Conservation (phyloP, 2,888 invertebrate species). For the Uloborus plumipes region DNA sequence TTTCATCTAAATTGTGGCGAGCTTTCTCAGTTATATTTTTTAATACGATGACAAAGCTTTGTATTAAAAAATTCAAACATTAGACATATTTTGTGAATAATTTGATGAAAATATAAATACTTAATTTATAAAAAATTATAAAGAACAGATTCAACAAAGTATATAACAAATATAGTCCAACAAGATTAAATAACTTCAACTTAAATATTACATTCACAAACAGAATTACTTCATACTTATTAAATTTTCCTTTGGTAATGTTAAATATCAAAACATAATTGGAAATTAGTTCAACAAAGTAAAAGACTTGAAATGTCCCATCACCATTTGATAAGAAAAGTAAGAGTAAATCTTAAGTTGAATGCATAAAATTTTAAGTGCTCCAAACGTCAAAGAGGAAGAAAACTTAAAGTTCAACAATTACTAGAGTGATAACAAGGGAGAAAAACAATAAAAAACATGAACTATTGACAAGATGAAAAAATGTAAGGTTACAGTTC, state of each 20-base stretch:
- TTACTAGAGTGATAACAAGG: slow-evolving; percentile 33
- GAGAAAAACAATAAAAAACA: slow-evolving; percentile 22
- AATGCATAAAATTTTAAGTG: slow-evolving; percentile 43
- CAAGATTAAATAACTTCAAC: slow-evolving; percentile 59
- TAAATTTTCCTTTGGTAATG: slow-evolving; percentile 42
- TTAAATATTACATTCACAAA: slow-evolving; percentile 34
- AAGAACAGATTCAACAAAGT: slow-evolving; percentile 54
- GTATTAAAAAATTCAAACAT: slow-evolving; percentile 30
- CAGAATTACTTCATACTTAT: no score
- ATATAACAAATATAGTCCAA: slow-evolving; percentile 61
- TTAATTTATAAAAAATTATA: slow-evolving; percentile 61
- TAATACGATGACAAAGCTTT: slow-evolving; percentile 34
- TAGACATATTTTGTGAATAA: no score
- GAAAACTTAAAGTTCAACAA: slow-evolving; percentile 38
- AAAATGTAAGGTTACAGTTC: slow-evolving; percentile 46
- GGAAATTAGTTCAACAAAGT: neutral
- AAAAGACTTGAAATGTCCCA: slow-evolving; percentile 5
- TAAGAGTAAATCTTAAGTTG: slow-evolving; percentile 23
- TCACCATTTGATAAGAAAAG: slow-evolving; percentile 13
- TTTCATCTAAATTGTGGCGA: slow-evolving; percentile 56
- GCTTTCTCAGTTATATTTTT: slow-evolving; percentile 26
- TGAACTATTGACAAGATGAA: slow-evolving; percentile 62
- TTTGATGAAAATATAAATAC: no score
- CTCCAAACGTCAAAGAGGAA: slow-evolving; percentile 25
- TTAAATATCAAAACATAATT: slow-evolving; percentile 8